Evolutionary conservation across 2,888 invertebrate genomes (phyloP).

Genomic region (Dyspetes luteomarginatus): DNA sequence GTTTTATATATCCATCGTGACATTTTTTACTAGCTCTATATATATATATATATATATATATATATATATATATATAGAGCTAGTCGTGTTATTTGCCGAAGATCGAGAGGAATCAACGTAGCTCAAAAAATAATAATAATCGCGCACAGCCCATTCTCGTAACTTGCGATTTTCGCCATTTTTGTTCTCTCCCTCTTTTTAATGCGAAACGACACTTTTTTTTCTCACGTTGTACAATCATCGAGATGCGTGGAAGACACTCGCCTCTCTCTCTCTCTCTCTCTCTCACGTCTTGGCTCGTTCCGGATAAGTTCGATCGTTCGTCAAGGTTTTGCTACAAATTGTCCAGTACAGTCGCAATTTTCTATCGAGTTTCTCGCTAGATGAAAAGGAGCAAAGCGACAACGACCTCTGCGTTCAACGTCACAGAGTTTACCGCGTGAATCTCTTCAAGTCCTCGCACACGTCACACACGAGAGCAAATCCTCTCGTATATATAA

Average conservation of each 20-base stretch:
- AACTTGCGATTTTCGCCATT: not conserved
- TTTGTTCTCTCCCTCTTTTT: not conserved
- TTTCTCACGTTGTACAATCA: not conserved
- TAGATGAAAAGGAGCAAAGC: not conserved
- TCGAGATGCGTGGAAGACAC: constrained; percentile 5
- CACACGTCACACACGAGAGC: constrained; percentile 8
- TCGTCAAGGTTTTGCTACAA: constrained; percentile 49
- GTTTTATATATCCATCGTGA: not conserved
- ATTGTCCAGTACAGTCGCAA: constrained; percentile 33
- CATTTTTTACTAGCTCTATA: too few species aligned
- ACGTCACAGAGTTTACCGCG: constrained; percentile 39
- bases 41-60: too few species aligned
- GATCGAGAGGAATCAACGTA: too few species aligned
- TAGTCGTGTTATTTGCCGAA: too few species aligned
- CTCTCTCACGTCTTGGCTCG: not conserved
- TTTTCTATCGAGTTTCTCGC: too few species aligned
- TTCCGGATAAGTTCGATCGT: constrained; percentile 46
- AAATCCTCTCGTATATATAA: constrained; percentile 3
- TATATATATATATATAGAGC: too few species aligned
- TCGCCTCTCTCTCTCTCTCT: not conserved
- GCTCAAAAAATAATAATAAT: too few species aligned
- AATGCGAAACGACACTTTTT: not conserved
- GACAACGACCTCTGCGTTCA: constrained; percentile 21
- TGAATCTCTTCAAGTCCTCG: constrained; percentile 26
- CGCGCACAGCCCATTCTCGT: constrained; percentile 11